Base-by-base conservation (phyloP, 2,888 invertebrate species). In the Mellilla xanthometata region DNA sequence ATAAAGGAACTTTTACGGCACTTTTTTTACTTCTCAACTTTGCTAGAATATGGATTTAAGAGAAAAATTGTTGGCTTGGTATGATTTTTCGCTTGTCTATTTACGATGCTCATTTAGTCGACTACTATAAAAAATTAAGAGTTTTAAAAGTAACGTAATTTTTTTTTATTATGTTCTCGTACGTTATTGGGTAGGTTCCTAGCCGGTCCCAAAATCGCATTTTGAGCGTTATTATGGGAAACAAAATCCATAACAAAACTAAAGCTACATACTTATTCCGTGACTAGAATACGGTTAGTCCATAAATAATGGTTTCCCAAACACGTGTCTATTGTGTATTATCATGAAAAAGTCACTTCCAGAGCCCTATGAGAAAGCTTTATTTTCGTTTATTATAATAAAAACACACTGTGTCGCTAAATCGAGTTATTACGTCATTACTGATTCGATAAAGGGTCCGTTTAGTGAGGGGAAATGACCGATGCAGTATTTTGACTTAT, bases 401-500 rank as follows among this genome's bases (percentile, higher is more conserved):
- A 70, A 79, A 76, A 69, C 72, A 65, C 72, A 67, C 70, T 73
- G 70, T 69, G 72, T 71, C 62, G 56, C 67, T 66, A 76, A 81
- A 81, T 81, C 76, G 68, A 80, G 76, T 81, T 84, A 84, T 80
- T 72, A 75, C 68, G 64, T 76, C 72, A 79, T 78, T 77, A 80
- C 81, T 80, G 74, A 78, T 72, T 79, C 68, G 66, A 73, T 74
- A 72, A 81, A 81, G 81, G 83, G 81, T 68, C 40, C 47, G 36
- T 41, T 48, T 48, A 30, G 8, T 5, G n/a, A 7, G 24, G 24
- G 7, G n/a, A 24, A 24, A 12, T 28, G 8, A 19, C 12, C 24
- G 8, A 4, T n/a, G 11, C 41, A 41, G 47, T 38, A 41, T 22
- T n/a, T 28, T 7, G 31, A n/a, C 31, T 36, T 12, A 1, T 7